Evolutionary conservation across 92 coral and sea anemone genomes (phyloP).

Genomic region (Diadumene lineata): DNA sequence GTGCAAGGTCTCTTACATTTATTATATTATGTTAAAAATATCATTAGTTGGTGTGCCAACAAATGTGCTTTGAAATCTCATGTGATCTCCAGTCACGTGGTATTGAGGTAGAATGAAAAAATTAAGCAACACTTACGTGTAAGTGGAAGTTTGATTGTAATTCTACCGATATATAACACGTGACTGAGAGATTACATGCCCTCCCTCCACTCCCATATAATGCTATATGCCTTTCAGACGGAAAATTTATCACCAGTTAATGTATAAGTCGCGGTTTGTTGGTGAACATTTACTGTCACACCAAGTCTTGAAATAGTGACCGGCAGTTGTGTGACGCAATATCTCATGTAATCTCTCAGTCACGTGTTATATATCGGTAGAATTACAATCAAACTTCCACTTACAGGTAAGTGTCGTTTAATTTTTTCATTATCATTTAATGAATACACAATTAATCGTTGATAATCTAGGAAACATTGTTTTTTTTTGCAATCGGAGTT

Average conservation of each 20-base stretch:
- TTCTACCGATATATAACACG: background rate
- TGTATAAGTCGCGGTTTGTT: too few species aligned
- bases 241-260: background rate
- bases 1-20: background rate
- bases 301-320: constrained; percentile 38
- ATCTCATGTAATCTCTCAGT: constrained; percentile 27
- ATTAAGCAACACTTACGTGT: background rate
- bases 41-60: constrained; percentile 18
- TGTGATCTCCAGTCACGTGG: constrained; percentile 27
- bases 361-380: constrained; percentile 31
- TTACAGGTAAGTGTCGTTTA: constrained; percentile 13
- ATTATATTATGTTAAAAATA: background rate
- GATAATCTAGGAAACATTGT: too few species aligned
- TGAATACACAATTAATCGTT: too few species aligned
- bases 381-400: constrained; percentile 8
- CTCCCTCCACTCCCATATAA: constrained; percentile 18
- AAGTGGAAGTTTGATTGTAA: too few species aligned
- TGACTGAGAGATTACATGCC: constrained; percentile 22
- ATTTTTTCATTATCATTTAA: constrained; percentile 7
- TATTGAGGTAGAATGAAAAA: background rate
- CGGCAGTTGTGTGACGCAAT: constrained; percentile 32
- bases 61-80: constrained; percentile 33
- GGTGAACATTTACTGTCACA: constrained; percentile 30
- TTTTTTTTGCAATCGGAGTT: too few species aligned
- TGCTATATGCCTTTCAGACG: background rate